Conservation (phyloP, 2,113 vertebrate species). For the Saccopteryx bilineata region DNA sequence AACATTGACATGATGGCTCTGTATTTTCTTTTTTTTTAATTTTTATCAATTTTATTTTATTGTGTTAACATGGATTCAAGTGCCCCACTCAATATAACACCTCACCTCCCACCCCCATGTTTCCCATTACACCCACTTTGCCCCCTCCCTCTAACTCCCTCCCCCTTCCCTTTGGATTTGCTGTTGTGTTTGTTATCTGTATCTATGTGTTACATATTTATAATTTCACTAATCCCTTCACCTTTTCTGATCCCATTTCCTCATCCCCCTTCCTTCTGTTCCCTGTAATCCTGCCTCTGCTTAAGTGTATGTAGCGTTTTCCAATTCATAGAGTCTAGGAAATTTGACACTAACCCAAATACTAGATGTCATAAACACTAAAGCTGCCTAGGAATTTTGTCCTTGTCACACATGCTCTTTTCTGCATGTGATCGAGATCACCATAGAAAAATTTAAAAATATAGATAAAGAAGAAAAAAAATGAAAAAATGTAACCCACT, state of each 20-base stretch:
- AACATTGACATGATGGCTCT: background rate
- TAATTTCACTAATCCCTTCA: too few species aligned
- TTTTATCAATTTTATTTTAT: too few species aligned
- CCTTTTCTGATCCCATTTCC: too few species aligned
- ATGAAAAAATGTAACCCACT: background rate
- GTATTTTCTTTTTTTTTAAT: background rate
- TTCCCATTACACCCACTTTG: too few species aligned
- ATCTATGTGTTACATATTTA: too few species aligned
- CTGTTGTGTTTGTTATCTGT: too few species aligned
- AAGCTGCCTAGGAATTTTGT: conserved; percentile 42
- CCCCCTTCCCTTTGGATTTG: too few species aligned
- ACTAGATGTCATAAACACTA: background rate
- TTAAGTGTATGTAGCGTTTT: background rate
- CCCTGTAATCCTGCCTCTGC: background rate
- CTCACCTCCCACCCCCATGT: too few species aligned
- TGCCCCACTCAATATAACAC: too few species aligned
- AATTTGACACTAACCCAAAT: conserved; percentile 44
- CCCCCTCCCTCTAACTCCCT: too few species aligned
- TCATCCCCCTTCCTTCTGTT: too few species aligned
- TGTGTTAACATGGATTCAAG: too few species aligned
- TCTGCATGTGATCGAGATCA: background rate
- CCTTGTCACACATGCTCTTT: background rate
- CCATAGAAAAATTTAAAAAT: background rate
- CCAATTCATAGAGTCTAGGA: background rate
- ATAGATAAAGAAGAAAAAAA: background rate